A percentile compares a stretch with the other conserved stretches of the same genome.
Evolutionary conservation across 2,888 invertebrate species (phyloP).

Genomic region (Monoplex corrugatus): DNA sequence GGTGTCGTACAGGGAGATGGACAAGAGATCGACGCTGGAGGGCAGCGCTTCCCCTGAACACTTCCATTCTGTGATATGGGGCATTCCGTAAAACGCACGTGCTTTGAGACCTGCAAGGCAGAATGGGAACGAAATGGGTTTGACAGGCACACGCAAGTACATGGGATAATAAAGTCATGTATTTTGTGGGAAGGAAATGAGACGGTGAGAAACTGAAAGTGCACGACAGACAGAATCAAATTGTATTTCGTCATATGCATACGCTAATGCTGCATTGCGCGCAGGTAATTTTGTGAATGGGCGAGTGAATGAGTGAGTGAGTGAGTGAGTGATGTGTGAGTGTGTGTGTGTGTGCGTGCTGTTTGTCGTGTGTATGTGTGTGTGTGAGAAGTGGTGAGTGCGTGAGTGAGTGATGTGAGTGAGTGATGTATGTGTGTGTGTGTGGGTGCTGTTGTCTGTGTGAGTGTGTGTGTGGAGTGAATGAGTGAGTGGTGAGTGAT

Average conservation of each 20-base stretch:
- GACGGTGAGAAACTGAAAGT: not conserved
- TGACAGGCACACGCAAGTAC: not conserved
- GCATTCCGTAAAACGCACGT: not conserved
- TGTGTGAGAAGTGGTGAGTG: no score
- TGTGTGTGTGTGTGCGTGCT: no score
- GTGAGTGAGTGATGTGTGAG: no score
- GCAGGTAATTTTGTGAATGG: no score
- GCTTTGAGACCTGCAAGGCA: conserved; percentile 24
- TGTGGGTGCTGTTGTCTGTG: no score
- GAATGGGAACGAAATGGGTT: not conserved
- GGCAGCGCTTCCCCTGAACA: conserved; percentile 41
- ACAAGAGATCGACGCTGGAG: conserved; percentile 23
- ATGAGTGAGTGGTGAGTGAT: no score
- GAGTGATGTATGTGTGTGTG: no score
- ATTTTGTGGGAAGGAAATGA: not conserved
- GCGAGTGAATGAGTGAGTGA: no score
- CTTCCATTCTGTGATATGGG: conserved; percentile 31
- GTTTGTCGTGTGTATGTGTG: no score
- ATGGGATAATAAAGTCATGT: not conserved
- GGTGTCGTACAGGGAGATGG: conserved; percentile 35
- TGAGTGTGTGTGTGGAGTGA: no score
- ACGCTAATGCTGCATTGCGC: no score
- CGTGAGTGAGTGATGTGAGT: no score
- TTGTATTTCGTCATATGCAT: not conserved
- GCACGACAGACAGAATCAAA: not conserved